These are phyloP conservation scores for Pygocentrus nattereri DNA, from an alignment of 2,797 vertebrate genomes.

Conservation along the genomic window DNA sequence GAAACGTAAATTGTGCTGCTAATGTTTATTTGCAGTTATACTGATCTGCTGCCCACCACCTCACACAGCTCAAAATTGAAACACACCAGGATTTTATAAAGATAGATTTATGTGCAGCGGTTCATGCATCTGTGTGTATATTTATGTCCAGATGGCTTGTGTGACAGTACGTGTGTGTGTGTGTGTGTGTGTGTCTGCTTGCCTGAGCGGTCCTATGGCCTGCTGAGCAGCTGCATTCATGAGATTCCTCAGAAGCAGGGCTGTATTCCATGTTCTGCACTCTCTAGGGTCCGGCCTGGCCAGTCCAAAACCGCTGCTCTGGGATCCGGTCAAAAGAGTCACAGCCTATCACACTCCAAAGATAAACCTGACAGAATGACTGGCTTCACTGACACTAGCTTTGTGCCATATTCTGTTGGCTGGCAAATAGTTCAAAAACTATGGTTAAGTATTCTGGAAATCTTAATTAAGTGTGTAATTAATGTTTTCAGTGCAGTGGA, in stretches of 20 bases:
- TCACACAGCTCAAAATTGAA: not conserved
- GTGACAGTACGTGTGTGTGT: constrained; percentile 32
- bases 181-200: constrained; percentile 39
- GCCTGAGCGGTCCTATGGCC: constrained; percentile 57
- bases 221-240: constrained; percentile 76
- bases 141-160: constrained; percentile 25
- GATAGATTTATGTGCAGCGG: not conserved
- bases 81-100: not conserved
- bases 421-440: too few species aligned
- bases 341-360: not conserved
- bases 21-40: too few species aligned
- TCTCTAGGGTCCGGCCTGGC: constrained; percentile 18
- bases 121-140: constrained; percentile 28
- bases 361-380: not conserved
- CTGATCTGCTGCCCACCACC: not conserved
- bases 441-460: too few species aligned
- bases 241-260: constrained; percentile 72
- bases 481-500: too few species aligned
- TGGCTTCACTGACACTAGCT: not conserved
- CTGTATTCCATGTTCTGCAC: constrained; percentile 58
- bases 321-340: not conserved
- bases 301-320: constrained; percentile 53
- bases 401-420: not conserved
- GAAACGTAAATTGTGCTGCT: too few species aligned
- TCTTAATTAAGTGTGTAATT: too few species aligned